Evolutionary conservation across 1,140 invertebrate genomes (phyloP).

Genomic region (Drosophila mojavensis): DNA sequence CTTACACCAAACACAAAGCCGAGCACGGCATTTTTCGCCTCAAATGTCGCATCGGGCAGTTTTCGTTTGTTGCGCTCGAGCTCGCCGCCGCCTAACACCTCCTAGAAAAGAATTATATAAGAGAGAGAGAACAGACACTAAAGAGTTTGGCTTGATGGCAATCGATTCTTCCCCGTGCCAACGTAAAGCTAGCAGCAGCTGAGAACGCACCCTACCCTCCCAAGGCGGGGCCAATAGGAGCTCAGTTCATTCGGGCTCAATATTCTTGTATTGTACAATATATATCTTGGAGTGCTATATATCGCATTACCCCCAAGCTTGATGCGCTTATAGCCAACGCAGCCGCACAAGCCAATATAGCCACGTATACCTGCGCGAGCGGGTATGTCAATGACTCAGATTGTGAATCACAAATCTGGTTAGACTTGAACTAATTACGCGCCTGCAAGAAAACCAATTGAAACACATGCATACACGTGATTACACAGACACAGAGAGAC

Average conservation of each 20-base stretch:
- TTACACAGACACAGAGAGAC: background rate
- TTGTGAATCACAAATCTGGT: conserved; percentile 44
- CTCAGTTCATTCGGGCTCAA: too few relatives aligned
- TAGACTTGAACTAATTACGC: conserved; percentile 71
- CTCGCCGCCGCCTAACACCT: conserved; percentile 65
- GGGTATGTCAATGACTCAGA: background rate
- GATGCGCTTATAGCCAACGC: too few relatives aligned
- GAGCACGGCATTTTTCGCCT: conserved; percentile 90
- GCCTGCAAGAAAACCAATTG: conserved; percentile 10
- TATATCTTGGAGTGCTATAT: too few relatives aligned
- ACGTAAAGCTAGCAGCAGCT: background rate
- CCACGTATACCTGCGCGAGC: too few relatives aligned
- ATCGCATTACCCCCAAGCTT: too few relatives aligned
- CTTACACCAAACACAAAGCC: conserved; percentile 92
- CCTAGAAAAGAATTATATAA: conserved; percentile 59
- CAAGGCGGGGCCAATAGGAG: too few relatives aligned
- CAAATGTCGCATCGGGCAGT: conserved; percentile 88
- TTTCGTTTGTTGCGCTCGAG: conserved; percentile 89
- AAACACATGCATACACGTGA: conserved; percentile 28
- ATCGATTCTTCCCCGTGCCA: background rate
- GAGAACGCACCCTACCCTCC: too few relatives aligned
- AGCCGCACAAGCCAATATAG: too few relatives aligned
- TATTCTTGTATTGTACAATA: too few relatives aligned
- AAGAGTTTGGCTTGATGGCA: conserved; percentile 26
- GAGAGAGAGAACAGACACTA: conserved; percentile 22